These are phyloP conservation scores for Ceratina japonica DNA, from an alignment of 1,140 invertebrate species.

Conservation along the genomic window DNA sequence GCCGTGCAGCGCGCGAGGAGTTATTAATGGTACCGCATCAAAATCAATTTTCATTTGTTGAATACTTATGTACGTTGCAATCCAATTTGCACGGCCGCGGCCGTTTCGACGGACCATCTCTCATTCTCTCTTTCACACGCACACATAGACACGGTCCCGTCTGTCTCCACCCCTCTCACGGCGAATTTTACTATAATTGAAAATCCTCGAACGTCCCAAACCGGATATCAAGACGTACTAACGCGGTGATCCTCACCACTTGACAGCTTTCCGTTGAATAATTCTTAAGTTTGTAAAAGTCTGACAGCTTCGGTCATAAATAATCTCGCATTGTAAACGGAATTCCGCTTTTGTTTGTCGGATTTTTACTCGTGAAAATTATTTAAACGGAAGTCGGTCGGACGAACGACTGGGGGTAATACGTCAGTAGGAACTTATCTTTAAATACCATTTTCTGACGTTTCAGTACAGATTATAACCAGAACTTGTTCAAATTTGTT, in stretches of 20 bases:
- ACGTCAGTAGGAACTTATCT: no score
- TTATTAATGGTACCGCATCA: slow-evolving; percentile 78
- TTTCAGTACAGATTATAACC: not conserved
- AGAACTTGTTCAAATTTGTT: not conserved
- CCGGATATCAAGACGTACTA: slow-evolving; percentile 55
- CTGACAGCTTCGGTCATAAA: not conserved
- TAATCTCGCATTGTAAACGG: not conserved
- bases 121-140: not conserved
- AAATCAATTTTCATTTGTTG: slow-evolving; percentile 78
- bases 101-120: not conserved
- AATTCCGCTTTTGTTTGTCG: not conserved
- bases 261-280: not conserved
- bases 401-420: no score
- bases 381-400: no score
- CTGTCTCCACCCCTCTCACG: not conserved
- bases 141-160: not conserved
- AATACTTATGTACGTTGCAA: slow-evolving; percentile 78
- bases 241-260: not conserved
- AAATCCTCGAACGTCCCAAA: slow-evolving; percentile 71
- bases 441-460: no score
- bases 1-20: slow-evolving; percentile 47
- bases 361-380: not conserved
- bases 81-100: slow-evolving; percentile 74
- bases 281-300: slow-evolving; percentile 15
- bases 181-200: slow-evolving; percentile 77